Evolutionary conservation across 1,140 invertebrate genomes (phyloP), one percentile per base, ranked within the genome.

Genomic region (Anoplophora glabripennis): DNA sequence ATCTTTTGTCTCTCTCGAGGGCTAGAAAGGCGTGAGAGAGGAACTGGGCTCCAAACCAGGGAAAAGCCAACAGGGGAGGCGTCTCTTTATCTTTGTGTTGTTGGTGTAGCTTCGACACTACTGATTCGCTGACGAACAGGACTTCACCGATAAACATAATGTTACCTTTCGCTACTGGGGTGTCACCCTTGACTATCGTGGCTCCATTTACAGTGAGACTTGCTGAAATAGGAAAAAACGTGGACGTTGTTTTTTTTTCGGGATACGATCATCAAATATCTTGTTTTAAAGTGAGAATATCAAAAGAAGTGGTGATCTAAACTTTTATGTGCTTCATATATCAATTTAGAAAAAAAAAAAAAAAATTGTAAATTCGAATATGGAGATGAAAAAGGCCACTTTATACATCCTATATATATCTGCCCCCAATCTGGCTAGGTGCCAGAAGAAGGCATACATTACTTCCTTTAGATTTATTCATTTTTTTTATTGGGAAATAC

Each of bases 1-100:
- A 83, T 59, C 80, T 72, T 59, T 73, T 73, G 69, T 81, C 79
- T 45, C 78, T 70, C 66, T 83, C 82, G n/a, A 85, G 66, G 5
- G 81, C 80, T 56, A 83, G 68, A 68, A 83, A 84, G 1, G 82
- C 81, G 63, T 85, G 83, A 5, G 82, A 83, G 33, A 85, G 69
- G 66, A 85, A 85, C 60, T 83, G 83, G 8, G 83, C 82, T 38
- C 80, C 79, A 64, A 83, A 82, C 83, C 83, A 85, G 2, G 83
- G 83, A 58, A 83, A 84, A 3, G 82, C 80, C 35, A 84, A 62
- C 17, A 84, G 67, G n/a, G 83, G 83, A 7, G 83, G 83, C 3
- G 83, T 84, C 69, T 85, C 83, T 70, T 84, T 84, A 64, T 84
- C 82, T 59, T 79, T 76, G 68, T 84, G 78, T 68, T 81, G 77